phyloP scores from a whole-genome alignment of 2,888 invertebrate species.

The Seira musarum region DNA sequence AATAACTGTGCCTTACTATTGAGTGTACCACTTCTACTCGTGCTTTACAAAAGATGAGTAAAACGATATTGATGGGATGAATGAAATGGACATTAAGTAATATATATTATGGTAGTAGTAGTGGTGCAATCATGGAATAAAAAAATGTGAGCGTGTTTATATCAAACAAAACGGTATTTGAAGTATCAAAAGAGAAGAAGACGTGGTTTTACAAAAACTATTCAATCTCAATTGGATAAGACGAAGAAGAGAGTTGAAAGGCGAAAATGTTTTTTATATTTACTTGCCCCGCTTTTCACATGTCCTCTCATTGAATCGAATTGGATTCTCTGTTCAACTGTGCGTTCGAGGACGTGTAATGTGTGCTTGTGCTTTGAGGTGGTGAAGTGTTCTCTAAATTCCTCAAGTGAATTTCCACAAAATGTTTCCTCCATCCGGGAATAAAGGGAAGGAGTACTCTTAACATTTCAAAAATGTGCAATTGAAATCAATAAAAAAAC shows the following conservation, averaged over 20 bases:
- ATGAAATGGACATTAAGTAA: conserved; percentile 3
- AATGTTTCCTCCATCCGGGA: too few relatives aligned
- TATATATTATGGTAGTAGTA: conserved; percentile 15
- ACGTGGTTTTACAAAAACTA: too few relatives aligned
- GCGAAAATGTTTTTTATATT: conserved; percentile 24
- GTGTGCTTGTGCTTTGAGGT: too few relatives aligned
- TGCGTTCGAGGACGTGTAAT: too few relatives aligned
- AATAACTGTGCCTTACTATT: neutral
- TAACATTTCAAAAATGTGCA: neutral
- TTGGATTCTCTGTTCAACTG: neutral
- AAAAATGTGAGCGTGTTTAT: too few relatives aligned
- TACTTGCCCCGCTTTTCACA: neutral
- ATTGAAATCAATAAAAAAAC: conserved; percentile 39
- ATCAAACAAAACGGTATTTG: too few relatives aligned
- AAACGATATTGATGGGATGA: conserved; percentile 23
- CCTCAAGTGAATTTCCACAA: too few relatives aligned
- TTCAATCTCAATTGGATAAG: conserved; percentile 27
- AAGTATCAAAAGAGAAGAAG: too few relatives aligned
- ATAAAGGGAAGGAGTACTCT: too few relatives aligned
- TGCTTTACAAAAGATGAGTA: neutral
- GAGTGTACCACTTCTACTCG: neutral
- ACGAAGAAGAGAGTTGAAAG: conserved; percentile 25
- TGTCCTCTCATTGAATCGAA: conserved; percentile 40
- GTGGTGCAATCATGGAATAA: too few relatives aligned
- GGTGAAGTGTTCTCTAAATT: too few relatives aligned